Base-by-base conservation (phyloP, 2,113 vertebrate genomes). In the Lynx canadensis region DNA sequence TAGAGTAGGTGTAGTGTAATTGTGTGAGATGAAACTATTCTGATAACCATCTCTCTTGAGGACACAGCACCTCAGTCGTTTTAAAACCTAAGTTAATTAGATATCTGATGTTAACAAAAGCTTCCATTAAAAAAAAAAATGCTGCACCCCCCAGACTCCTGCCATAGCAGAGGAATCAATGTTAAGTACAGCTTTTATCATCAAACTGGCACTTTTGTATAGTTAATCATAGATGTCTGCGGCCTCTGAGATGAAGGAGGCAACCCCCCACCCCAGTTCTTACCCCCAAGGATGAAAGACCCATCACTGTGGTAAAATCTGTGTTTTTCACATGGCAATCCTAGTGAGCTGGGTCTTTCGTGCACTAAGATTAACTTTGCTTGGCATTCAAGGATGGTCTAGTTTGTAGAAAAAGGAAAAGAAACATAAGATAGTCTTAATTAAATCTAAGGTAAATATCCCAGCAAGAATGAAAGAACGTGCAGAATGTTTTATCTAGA, bases 81-180 rank as follows among this genome's bases (percentile, higher is more conserved):
- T 97, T 73, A 85, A 97, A 97, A 95, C 76, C 78, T 79, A 97
- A 95, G 97, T 97, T 98, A 98, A 98, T 98, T 97, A 98, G 97
- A 97, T 97, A 98, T 71, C 69, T 97, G 96, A 95, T 96, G 97
- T 63, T 96, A 97, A 98, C 97, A 98, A 98, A 98, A 97, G 97
- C 97, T 96, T 98, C 97, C 96, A 98, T 97, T 97, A 84, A 97
- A 97, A 97, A 95, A 89, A 89, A 98, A 97, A 91, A 96, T 92
- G 38, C 76, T 86, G 41, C 27, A 92, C 94, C 85, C 98, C 94
- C 94, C 85, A 97, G 96, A 97, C 97, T 97, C 96, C 89, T 97
- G 96, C 92, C 82, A 48, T 71, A 81, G 83, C 76, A 91, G 69
- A 96, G 94, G 91, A 98, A 96, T 96, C 94, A 7, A 93, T 91